Conservation (phyloP, 2,888 invertebrate species). For the Bursaphelenchus okinawaensis region DNA sequence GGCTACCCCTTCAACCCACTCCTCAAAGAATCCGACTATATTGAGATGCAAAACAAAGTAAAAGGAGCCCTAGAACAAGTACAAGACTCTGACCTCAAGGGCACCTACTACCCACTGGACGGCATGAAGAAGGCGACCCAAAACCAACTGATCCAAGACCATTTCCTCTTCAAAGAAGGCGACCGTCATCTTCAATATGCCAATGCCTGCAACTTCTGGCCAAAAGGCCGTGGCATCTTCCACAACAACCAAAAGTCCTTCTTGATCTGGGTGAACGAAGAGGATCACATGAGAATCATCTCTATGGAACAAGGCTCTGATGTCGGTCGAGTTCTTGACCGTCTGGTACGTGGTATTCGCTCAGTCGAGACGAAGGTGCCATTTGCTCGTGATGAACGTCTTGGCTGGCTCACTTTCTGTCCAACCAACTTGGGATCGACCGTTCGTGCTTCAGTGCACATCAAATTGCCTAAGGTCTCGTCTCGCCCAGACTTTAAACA, state of each 20-base stretch:
- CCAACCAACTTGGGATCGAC: conserved; percentile 80
- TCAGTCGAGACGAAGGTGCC: conserved; percentile 76
- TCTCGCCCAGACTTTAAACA: conserved; percentile 48
- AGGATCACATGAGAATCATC: conserved; percentile 66
- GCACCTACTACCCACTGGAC: conserved; percentile 71
- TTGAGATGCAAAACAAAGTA: conserved; percentile 82
- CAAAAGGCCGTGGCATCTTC: conserved; percentile 75
- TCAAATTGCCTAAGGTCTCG: conserved; percentile 70
- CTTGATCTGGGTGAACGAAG: conserved; percentile 75
- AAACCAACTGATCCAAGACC: conserved; percentile 83
- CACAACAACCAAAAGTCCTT: conserved; percentile 68
- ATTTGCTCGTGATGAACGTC: conserved; percentile 71
- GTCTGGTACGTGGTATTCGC: conserved; percentile 62
- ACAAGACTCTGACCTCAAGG: conserved; percentile 67
- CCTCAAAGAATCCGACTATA: conserved; percentile 83
- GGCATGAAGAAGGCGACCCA: conserved; percentile 59
- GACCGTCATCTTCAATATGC: conserved; percentile 41
- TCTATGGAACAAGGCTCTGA: conserved; percentile 70
- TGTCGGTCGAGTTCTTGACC: conserved; percentile 71
- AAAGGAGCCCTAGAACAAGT: conserved; percentile 52
- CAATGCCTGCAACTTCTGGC: conserved; percentile 51
- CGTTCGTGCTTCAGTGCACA: conserved; percentile 91
- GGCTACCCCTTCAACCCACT: conserved; percentile 97
- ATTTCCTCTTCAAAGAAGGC: conserved; percentile 64
- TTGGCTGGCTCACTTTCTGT: conserved; percentile 78